Conservation (phyloP, 1,140 invertebrate species). For the Chironomus striatipennis region DNA sequence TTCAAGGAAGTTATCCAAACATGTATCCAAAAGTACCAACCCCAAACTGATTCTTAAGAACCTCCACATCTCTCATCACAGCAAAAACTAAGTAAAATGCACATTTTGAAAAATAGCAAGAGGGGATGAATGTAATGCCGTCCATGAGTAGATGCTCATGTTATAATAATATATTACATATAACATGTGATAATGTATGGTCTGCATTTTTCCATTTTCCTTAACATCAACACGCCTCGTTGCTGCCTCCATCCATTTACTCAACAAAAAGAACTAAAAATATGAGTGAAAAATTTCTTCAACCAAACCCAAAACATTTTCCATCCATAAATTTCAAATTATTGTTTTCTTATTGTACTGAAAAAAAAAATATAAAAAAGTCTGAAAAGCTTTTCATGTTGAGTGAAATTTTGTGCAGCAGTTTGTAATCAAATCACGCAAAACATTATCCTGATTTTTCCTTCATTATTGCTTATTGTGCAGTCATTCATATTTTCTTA, state of each 20-base stretch:
- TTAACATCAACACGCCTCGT: neutral
- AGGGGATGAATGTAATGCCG: too few species aligned
- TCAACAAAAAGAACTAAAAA: too few species aligned
- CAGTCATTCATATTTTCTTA: conserved; percentile 10
- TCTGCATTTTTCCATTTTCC: neutral
- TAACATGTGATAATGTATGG: neutral
- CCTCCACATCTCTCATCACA: too few species aligned
- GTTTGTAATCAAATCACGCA: conserved; percentile 12
- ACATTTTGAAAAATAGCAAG: too few species aligned
- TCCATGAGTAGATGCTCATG: neutral
- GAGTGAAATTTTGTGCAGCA: neutral
- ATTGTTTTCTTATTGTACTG: neutral
- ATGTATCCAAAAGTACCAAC: too few species aligned
- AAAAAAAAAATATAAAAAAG: too few species aligned
- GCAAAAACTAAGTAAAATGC: too few species aligned
- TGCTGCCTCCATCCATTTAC: neutral
- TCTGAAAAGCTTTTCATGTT: neutral
- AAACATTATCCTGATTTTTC: conserved; percentile 8
- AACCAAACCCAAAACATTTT: neutral
- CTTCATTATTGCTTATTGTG: neutral
- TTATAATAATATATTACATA: neutral
- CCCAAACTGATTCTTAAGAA: too few species aligned
- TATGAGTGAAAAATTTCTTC: neutral
- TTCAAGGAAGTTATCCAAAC: too few species aligned
- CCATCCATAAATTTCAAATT: conserved; percentile 9